These are phyloP conservation scores for Nephrotoma appendiculata DNA, from an alignment of 2,888 invertebrate species.

Conservation along the genomic window DNA sequence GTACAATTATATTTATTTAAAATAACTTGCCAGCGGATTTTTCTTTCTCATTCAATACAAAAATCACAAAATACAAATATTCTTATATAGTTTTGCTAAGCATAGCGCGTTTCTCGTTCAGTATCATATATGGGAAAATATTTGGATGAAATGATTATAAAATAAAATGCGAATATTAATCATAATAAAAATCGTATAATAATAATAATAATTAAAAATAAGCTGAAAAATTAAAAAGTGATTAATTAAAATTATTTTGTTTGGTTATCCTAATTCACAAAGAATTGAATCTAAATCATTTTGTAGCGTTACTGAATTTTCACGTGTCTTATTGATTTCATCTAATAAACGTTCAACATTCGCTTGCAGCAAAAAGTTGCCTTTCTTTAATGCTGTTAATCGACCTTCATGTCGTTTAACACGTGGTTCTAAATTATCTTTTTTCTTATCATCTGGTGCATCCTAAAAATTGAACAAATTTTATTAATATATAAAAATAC, in stretches of 20 bases:
- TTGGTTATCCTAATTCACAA: constrained; percentile 59
- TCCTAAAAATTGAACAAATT: constrained; percentile 33
- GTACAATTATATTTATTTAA: neutral
- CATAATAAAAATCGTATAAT: neutral
- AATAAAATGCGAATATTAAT: neutral
- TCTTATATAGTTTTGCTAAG: neutral
- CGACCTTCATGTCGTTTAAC: constrained; percentile 65
- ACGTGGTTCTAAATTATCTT: constrained; percentile 46
- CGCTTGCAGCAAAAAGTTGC: constrained; percentile 73
- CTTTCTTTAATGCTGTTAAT: constrained; percentile 69
- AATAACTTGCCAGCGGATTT: neutral
- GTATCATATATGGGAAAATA: neutral
- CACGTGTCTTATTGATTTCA: constrained; percentile 68
- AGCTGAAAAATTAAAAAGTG: neutral
- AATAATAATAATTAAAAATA: neutral
- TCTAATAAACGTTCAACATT: constrained; percentile 79
- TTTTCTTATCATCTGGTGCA: constrained; percentile 49
- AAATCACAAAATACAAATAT: neutral
- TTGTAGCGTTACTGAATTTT: constrained; percentile 60
- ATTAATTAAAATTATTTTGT: neutral
- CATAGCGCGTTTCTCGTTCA: neutral
- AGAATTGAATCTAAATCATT: constrained; percentile 76
- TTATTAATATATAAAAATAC: neutral
- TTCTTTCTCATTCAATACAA: neutral
- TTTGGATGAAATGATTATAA: neutral